Evolutionary conservation across 2,888 invertebrate species (phyloP).

Genomic region (Drosophila gaucha): DNA sequence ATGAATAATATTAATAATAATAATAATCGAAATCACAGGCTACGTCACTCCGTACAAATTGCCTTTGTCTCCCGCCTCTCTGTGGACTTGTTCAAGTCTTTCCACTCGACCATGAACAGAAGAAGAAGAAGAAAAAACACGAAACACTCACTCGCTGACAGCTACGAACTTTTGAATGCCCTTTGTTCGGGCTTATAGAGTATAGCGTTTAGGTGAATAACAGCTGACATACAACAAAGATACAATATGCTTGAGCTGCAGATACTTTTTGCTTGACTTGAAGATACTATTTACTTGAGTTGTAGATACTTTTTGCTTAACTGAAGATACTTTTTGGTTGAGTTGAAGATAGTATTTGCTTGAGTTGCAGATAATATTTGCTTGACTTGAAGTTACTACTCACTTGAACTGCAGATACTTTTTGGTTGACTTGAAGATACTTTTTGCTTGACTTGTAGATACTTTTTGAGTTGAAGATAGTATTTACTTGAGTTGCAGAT

Average conservation of each 20-base stretch:
- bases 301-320: too few relatives aligned
- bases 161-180: slow-evolving; percentile 12
- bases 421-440: too few relatives aligned
- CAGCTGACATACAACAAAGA: neutral
- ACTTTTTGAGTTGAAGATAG: neutral
- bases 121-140: slow-evolving; percentile 6
- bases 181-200: neutral
- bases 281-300: too few relatives aligned
- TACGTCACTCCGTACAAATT: slow-evolving; percentile 63
- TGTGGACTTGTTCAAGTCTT: slow-evolving; percentile 47
- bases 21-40: slow-evolving; percentile 30
- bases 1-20: slow-evolving; percentile 36
- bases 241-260: neutral
- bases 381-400: too few relatives aligned
- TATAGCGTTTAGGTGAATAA: neutral
- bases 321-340: too few relatives aligned
- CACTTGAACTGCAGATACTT: too few relatives aligned
- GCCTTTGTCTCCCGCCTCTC: slow-evolving; percentile 62
- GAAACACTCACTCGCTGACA: slow-evolving; percentile 6
- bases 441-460: too few relatives aligned
- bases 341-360: too few relatives aligned
- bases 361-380: too few relatives aligned
- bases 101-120: slow-evolving; percentile 59
- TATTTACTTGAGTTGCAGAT: neutral
- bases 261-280: too few relatives aligned